A percentile compares a stretch with the other conserved stretches of the same genome.
These are phyloP conservation scores for Dascillus cervinus DNA, from an alignment of 2,888 invertebrate genomes.

Conservation along the genomic window DNA sequence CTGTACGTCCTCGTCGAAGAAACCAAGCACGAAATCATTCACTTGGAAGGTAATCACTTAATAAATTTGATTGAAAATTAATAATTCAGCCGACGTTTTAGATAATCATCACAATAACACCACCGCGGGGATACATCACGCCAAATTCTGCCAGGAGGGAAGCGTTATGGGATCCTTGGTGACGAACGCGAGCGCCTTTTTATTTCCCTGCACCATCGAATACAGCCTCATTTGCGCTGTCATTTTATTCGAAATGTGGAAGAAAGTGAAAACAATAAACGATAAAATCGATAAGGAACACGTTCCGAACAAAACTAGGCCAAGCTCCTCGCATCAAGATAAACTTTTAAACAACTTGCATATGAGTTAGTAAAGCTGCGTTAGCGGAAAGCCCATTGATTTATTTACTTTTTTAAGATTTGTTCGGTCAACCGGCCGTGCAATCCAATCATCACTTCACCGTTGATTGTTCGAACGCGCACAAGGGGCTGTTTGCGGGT, in stretches of 20 bases:
- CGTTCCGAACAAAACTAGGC: neutral
- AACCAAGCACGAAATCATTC: slow-evolving; percentile 79
- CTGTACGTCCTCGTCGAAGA: slow-evolving; percentile 79
- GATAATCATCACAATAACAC: slow-evolving; percentile 4
- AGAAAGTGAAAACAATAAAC: slow-evolving; percentile 50
- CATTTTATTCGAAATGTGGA: slow-evolving; percentile 94
- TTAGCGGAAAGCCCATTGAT: too few relatives aligned
- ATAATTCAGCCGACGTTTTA: slow-evolving; percentile 2
- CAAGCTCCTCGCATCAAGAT: neutral
- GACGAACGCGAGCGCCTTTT: slow-evolving; percentile 85
- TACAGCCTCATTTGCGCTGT: slow-evolving; percentile 95
- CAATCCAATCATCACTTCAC: slow-evolving; percentile 76
- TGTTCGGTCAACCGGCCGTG: slow-evolving; percentile 29
- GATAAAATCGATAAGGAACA: neutral
- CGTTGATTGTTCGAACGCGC: slow-evolving; percentile 86
- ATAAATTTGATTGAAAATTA: too few relatives aligned
- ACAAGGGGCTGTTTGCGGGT: slow-evolving; percentile 85
- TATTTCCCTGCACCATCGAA: slow-evolving; percentile 92
- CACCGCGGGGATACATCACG: slow-evolving; percentile 8
- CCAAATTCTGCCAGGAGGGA: slow-evolving; percentile 25
- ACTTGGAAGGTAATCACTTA: slow-evolving; percentile 44
- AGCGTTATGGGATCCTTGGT: slow-evolving; percentile 57
- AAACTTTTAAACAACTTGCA: too few relatives aligned
- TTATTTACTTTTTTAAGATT: too few relatives aligned
- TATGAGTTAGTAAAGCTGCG: too few relatives aligned